phyloP scores from a whole-genome alignment of 2,113 vertebrate genomes.

The Genyomyrus donnyi region DNA sequence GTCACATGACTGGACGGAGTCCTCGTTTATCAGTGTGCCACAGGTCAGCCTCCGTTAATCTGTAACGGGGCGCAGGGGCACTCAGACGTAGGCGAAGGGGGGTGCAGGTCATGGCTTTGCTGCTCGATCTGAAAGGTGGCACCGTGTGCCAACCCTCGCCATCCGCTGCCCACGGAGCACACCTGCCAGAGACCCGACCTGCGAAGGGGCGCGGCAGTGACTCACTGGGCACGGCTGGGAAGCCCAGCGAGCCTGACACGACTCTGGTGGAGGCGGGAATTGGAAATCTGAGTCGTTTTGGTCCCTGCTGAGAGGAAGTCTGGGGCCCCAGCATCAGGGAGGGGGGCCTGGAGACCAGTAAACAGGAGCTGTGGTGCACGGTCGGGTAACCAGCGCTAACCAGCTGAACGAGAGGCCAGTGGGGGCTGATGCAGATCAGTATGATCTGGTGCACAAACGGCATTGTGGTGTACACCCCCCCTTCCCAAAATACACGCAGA shows the following conservation, averaged over 20 bases:
- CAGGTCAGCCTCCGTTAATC: conserved; percentile 11
- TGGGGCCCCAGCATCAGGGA: background rate
- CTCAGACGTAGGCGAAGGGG: background rate
- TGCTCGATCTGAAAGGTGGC: background rate
- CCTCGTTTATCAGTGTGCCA: background rate
- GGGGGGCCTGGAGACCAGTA: background rate
- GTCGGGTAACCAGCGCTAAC: background rate
- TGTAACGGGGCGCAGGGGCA: background rate
- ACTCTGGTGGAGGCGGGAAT: background rate
- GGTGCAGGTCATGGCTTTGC: background rate
- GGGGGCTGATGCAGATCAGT: background rate
- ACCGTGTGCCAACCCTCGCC: background rate
- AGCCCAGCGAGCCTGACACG: background rate
- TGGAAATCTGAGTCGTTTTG: background rate
- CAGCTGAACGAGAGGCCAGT: background rate
- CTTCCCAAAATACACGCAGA: background rate
- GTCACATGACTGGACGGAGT: conserved; percentile 2
- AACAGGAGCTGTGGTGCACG: background rate
- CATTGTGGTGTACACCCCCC: background rate
- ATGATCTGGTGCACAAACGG: background rate
- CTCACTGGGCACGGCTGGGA: background rate
- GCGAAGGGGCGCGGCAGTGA: background rate
- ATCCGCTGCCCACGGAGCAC: background rate
- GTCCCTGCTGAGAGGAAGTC: background rate
- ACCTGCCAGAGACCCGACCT: background rate